Conservation (phyloP, 92 coral and sea anemone species). For the Blastomussa wellsi region DNA sequence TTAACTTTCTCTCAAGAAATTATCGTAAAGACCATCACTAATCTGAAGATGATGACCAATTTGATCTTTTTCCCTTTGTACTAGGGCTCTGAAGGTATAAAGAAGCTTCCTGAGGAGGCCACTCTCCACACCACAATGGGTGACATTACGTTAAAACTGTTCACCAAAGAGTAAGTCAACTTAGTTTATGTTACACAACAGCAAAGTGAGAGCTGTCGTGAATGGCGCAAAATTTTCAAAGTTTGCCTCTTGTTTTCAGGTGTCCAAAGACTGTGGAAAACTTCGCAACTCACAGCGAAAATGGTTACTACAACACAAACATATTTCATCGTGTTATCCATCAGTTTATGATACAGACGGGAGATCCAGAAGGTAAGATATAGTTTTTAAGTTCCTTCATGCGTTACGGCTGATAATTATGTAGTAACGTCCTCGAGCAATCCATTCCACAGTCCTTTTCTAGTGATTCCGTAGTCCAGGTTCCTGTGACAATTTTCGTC, state of each 20-base stretch:
- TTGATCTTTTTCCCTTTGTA: not conserved
- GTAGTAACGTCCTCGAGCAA: too few relatives aligned
- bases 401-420: not conserved
- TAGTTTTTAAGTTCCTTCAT: not conserved
- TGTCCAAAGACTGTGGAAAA: constrained; percentile 97
- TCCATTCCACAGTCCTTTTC: too few relatives aligned
- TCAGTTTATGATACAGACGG: constrained; percentile 98
- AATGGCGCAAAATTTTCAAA: not conserved
- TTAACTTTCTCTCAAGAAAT: too few relatives aligned
- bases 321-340: constrained; percentile 95
- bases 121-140: constrained; percentile 94
- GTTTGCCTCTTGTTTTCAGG: constrained; percentile 27
- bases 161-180: constrained; percentile 82
- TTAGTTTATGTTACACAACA: not conserved
- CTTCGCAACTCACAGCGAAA: constrained; percentile 87
- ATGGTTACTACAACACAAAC: constrained; percentile 92
- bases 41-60: not conserved
- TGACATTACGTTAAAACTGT: constrained; percentile 78
- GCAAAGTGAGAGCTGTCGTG: not conserved
- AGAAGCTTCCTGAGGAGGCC: constrained; percentile 82
- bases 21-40: not conserved
- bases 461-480: too few relatives aligned
- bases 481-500: too few relatives aligned
- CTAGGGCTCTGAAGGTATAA: constrained; percentile 79
- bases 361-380: constrained; percentile 83